Evolutionary conservation across 2,888 invertebrate genomes (phyloP), one percentile per base, ranked within the genome.

Genomic region (Helicoverpa assulta): DNA sequence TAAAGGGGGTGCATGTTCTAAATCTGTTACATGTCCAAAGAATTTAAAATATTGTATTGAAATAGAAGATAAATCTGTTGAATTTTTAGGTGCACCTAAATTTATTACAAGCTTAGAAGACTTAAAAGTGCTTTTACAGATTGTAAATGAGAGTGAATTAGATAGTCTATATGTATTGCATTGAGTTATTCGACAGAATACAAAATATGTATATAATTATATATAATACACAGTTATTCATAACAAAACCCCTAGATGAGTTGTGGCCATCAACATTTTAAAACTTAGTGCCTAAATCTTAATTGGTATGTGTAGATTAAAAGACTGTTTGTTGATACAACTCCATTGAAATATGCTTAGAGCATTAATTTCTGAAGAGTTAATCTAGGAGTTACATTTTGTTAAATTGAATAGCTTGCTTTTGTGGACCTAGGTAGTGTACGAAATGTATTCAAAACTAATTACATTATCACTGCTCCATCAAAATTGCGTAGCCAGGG

Each of bases 51-150:
- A 94, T 85, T 92, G 81, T 73, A 89, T 96, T 79, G 92, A 93
- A 78, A 85, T 96, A 68, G 89, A 92, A 68, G 94, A 92, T 14
- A 94, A 94, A 81, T 83, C 91, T 73, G 92, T 95, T 60, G 92
- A 95, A 80, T 91, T 96, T 77, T 81, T 96, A 72, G 96, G 96
- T 72, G 96, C 96, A 69, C 96, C 96, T n/a, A 93, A 93, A 83
- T 90, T 88, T 83, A 93, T 96, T 78, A 90, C 92, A 72, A 94
- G 90, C 85, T 86, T 94, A 86, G 95, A 94, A 80, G 96, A 96
- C 82, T 88, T 96, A 79, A 85, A 93, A 89, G 94, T 96, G 76
- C 87, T 96, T 73, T 89, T 96, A 82, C 94, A 96, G 88, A 96
- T 96, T 85, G 95, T 96, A 65, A 92, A 96, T 85, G 95, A 96